Percentiles rank a stretch among this genome's conserved stretches.
These are phyloP conservation scores for Syndactyla subalaris DNA, from an alignment of 2,797 vertebrate species.

Conservation along the genomic window DNA sequence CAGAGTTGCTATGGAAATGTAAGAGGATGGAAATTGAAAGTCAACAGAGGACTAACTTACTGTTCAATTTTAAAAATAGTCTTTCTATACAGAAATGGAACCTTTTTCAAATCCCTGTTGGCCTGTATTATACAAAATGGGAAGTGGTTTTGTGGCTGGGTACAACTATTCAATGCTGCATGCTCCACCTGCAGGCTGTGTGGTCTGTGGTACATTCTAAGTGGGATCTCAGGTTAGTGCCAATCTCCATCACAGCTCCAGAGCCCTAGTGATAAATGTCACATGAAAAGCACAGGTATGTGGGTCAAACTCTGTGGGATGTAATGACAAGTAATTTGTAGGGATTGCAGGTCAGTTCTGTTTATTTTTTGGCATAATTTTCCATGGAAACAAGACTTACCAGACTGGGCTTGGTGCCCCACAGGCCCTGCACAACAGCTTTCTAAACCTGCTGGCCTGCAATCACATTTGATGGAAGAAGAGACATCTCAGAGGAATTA, in stretches of 20 bases:
- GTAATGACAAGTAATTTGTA: not conserved
- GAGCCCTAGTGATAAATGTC: not conserved
- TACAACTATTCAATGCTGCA: not conserved
- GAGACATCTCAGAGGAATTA: not conserved
- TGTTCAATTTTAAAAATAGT: constrained; percentile 66
- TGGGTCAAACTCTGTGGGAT: not conserved
- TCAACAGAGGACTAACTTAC: constrained; percentile 74
- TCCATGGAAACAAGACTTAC: not conserved
- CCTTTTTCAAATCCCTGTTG: constrained; percentile 47
- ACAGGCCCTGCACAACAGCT: not conserved
- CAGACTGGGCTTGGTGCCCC: not conserved
- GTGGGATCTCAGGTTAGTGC: not conserved
- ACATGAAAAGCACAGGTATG: not conserved
- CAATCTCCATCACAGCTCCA: not conserved
- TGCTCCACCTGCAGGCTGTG: not conserved
- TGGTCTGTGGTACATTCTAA: not conserved
- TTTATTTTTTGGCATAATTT: not conserved
- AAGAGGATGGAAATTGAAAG: constrained; percentile 75
- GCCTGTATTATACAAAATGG: constrained; percentile 13
- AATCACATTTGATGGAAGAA: not conserved
- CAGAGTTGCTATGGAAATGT: constrained; percentile 76
- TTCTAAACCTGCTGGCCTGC: not conserved
- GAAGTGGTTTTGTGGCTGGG: constrained; percentile 27
- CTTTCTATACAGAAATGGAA: constrained; percentile 42
- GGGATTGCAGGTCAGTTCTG: not conserved